phyloP scores from a whole-genome alignment of 2,888 invertebrate genomes.

The Teleogryllus oceanicus region DNA sequence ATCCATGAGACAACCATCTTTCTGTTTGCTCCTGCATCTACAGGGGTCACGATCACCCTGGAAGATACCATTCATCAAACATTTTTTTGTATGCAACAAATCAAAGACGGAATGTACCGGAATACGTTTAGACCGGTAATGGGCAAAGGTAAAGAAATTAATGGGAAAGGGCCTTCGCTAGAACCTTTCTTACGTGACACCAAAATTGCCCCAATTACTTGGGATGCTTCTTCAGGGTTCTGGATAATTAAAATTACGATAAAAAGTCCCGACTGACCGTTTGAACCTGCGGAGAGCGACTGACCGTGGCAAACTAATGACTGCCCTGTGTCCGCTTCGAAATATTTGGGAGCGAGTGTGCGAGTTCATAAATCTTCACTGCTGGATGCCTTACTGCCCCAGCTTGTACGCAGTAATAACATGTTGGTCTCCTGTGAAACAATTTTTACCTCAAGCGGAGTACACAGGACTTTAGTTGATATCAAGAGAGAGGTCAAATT shows the following conservation, averaged over 20 bases:
- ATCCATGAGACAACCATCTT: not conserved
- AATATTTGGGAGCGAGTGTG: too few relatives aligned
- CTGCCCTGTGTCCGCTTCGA: too few relatives aligned
- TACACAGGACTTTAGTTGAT: too few relatives aligned
- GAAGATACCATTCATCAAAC: constrained; percentile 7
- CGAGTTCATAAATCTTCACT: too few relatives aligned
- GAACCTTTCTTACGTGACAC: not conserved
- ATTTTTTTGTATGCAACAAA: not conserved
- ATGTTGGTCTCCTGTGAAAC: too few relatives aligned
- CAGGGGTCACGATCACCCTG: not conserved
- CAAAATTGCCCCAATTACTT: not conserved
- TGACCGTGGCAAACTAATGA: too few relatives aligned
- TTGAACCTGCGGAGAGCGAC: too few relatives aligned
- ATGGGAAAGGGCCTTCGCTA: not conserved
- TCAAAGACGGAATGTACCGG: not conserved
- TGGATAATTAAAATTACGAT: constrained; percentile 10
- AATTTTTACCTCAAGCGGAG: too few relatives aligned
- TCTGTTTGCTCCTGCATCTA: not conserved
- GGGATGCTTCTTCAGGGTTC: not conserved
- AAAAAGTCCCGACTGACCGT: not conserved
- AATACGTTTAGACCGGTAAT: not conserved
- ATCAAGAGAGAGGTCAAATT: too few relatives aligned
- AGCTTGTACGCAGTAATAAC: too few relatives aligned
- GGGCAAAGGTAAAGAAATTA: constrained; percentile 18
- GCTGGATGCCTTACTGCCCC: too few relatives aligned